Base-by-base conservation (phyloP, 2,888 invertebrate species). In the Julus scandinavius region DNA sequence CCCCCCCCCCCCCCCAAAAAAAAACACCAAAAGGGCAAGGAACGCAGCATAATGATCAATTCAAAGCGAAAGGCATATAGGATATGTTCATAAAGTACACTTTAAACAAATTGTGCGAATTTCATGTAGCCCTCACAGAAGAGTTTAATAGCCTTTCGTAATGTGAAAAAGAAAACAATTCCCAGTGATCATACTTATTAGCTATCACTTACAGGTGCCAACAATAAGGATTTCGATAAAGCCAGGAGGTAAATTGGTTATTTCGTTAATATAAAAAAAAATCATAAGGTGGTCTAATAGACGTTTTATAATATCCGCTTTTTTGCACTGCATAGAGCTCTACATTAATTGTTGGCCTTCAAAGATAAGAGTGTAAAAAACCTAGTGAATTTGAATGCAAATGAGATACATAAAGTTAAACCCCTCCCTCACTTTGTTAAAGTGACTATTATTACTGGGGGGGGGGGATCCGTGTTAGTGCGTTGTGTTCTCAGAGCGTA, bases 211-310 rank as follows among this genome's bases (percentile, higher is more conserved):
- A n/a, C 63, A 63, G 63, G 63, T 63, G 63, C 63, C 63, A n/a
- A 29, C n/a, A 63, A 63, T 63, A 63, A 63, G n/a, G 63, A n/a
- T 63, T n/a, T 63, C 5, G 20, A 63, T 63, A 63, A n/a, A 63
- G 63, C 63, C 63, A 63, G 63, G n/a, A 63, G n/a, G 63, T 63
- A 63, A 63, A 63, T 63, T 17, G n/a, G 1, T n/a, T 63, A 63
- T 63, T 63, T 63, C 63, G 17, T n/a, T 6, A 63, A 6, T n/a
- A n/a, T n/a, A 63, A 63, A 63, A 63, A 63, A 45, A 45, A 45
- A n/a, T 63, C n/a, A 63, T 63, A n/a, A n/a, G 17, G n/a, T 63
- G n/a, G n/a, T n/a, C 63, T 63, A 63, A n/a, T 63, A 63, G 54
- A 15, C 3, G 54, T 63, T 63, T 63, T 17, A 63, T n/a, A n/a